These are phyloP conservation scores for Alca torda DNA, from an alignment of 2,797 vertebrate species.

Conservation along the genomic window DNA sequence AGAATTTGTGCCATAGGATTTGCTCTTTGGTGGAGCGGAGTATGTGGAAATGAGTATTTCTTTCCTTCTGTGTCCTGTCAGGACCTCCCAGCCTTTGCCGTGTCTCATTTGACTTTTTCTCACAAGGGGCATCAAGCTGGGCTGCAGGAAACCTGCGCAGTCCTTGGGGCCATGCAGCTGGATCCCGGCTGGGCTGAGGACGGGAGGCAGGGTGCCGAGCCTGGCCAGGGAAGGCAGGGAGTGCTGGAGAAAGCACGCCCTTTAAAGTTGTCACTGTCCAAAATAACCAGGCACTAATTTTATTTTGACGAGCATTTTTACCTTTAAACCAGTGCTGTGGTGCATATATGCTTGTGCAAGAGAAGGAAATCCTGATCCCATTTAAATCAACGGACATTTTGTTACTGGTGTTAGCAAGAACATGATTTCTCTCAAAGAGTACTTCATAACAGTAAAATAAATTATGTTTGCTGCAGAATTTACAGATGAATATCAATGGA, in stretches of 20 bases:
- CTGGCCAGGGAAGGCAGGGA: not conserved
- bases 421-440: not conserved
- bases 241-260: not conserved
- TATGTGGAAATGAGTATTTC: not conserved
- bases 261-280: not conserved
- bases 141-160: rapidly evolving
- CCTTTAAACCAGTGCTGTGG: not conserved
- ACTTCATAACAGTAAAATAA: not conserved
- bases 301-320: not conserved
- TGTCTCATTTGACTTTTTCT: not conserved
- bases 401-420: not conserved
- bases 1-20: not conserved
- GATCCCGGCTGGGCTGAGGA: rapidly evolving
- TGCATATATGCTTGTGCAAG: not conserved
- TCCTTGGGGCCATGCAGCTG: not conserved
- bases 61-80: not conserved
- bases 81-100: not conserved
- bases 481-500: not conserved
- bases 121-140: not conserved
- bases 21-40: not conserved
- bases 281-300: not conserved
- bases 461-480: not conserved
- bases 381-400: not conserved
- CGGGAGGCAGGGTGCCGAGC: not conserved
- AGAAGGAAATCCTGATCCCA: not conserved